phyloP scores from a whole-genome alignment of 2,888 invertebrate genomes.

The Erannis defoliaria region DNA sequence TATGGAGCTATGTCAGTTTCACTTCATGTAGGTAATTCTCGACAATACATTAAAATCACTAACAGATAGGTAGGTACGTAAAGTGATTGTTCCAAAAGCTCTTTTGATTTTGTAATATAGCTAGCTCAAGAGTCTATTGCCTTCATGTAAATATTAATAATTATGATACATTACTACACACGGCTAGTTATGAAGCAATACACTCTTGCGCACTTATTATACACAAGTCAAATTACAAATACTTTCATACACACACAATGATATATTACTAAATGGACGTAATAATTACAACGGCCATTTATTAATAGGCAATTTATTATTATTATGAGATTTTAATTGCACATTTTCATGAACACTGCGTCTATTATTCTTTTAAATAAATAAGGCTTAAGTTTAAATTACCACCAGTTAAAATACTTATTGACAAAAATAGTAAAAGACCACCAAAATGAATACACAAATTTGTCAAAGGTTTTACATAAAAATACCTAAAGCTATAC shows the following conservation, averaged over 20 bases:
- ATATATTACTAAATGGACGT: conserved; percentile 33
- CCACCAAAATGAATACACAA: no score
- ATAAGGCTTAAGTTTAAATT: no score
- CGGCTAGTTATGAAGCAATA: not conserved
- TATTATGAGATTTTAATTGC: conserved; percentile 26
- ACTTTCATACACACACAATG: conserved; percentile 24
- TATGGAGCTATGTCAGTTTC: no score
- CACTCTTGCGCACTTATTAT: conserved; percentile 27
- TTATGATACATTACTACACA: not conserved
- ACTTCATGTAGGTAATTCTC: no score
- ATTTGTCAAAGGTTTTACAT: no score
- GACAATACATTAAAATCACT: no score
- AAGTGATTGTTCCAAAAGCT: conserved; percentile 3
- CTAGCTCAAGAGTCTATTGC: not conserved
- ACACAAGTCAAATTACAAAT: conserved; percentile 19
- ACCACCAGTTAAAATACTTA: no score
- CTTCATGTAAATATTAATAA: not conserved
- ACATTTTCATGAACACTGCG: conserved; percentile 19
- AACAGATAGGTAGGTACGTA: no score
- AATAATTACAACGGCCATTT: conserved; percentile 30
- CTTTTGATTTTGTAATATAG: not conserved
- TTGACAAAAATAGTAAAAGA: no score
- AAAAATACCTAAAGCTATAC: no score
- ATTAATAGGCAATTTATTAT: conserved; percentile 25
- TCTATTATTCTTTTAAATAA: not conserved